A percentile compares a stretch with the other conserved stretches of the same genome.
These are phyloP conservation scores for Sebastes matsubarae DNA, from an alignment of 2,797 vertebrate species.

Conservation along the genomic window DNA sequence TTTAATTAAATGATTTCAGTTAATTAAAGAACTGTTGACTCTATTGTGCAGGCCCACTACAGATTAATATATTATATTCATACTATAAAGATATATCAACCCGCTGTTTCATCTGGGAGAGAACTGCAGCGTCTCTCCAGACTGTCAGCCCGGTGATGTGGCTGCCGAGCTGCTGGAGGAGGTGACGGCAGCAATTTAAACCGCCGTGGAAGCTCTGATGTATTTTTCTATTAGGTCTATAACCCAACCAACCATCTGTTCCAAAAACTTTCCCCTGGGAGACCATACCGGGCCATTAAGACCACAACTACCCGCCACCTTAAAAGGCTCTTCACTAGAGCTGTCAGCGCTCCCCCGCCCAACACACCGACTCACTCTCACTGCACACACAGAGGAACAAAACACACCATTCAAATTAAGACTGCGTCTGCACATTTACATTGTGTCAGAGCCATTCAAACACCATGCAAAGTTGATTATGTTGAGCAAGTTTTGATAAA, in stretches of 20 bases:
- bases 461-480: constrained; percentile 15
- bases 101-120: neutral
- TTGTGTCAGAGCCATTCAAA: constrained; percentile 20
- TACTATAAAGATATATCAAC: neutral
- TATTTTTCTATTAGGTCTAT: constrained; percentile 47
- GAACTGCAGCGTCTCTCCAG: neutral
- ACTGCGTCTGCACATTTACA: constrained; percentile 11
- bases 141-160: constrained; percentile 13
- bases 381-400: neutral
- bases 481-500: neutral
- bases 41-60: neutral
- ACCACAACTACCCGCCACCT: constrained; percentile 32
- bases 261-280: constrained; percentile 42
- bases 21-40: neutral
- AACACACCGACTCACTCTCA: neutral
- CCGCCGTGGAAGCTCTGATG: constrained; percentile 27
- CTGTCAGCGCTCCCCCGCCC: neutral
- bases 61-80: neutral
- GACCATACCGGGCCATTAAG: constrained; percentile 30
- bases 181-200: constrained; percentile 24
- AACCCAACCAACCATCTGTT: constrained; percentile 52
- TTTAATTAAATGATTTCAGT: neutral
- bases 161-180: constrained; percentile 22
- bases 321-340: constrained; percentile 32
- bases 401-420: constrained; percentile 3